phyloP scores from a whole-genome alignment of 2,888 invertebrate species.

The Hyposoter didymator region DNA sequence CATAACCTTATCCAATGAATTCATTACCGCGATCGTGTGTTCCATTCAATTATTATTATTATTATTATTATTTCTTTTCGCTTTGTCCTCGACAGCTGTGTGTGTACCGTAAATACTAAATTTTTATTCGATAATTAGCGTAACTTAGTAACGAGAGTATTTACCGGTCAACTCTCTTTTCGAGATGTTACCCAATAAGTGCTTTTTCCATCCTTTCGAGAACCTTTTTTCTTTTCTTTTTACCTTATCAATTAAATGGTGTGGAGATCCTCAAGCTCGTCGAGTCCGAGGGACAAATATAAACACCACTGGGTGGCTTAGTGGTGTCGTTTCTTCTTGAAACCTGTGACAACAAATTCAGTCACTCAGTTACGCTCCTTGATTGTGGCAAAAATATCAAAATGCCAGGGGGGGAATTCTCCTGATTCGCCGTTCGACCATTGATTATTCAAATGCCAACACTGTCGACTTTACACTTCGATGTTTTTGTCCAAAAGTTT shows the following conservation, averaged over 20 bases:
- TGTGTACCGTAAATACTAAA: conserved; percentile 76
- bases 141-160: conserved; percentile 82
- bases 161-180: conserved; percentile 66
- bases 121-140: conserved; percentile 80
- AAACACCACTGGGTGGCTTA: conserved; percentile 71
- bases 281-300: conserved; percentile 55
- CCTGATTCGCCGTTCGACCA: too few species aligned
- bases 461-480: too few species aligned
- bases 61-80: conserved; percentile 62
- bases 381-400: background rate
- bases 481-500: too few species aligned
- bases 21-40: conserved; percentile 77
- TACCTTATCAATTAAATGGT: conserved; percentile 64
- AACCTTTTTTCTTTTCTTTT: conserved; percentile 42
- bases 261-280: conserved; percentile 64
- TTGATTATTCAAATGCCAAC: too few species aligned
- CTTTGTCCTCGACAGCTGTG: conserved; percentile 76
- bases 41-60: conserved; percentile 67
- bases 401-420: too few species aligned
- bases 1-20: conserved; percentile 79
- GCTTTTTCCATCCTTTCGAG: conserved; percentile 35
- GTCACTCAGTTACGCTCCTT: background rate
- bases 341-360: conserved; percentile 74
- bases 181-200: conserved; percentile 56
- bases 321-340: conserved; percentile 83